Evolutionary conservation across 2,113 vertebrate species (phyloP).

Genomic region (Melierax canorus): DNA sequence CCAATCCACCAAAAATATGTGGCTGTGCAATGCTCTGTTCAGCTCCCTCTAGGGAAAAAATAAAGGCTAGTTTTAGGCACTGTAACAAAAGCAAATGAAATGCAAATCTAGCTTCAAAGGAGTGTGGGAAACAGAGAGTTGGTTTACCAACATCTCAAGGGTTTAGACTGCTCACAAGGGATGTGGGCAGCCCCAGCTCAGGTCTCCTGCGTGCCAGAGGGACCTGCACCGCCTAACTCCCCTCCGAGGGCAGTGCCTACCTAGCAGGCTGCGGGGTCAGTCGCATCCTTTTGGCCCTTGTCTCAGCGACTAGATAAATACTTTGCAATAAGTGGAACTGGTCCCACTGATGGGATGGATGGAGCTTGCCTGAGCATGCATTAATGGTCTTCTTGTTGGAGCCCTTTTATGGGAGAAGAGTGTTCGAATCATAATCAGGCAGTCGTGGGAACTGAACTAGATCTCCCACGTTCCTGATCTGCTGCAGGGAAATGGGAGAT

Average conservation of each 20-base stretch:
- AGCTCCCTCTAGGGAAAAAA: background rate
- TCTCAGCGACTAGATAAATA: background rate
- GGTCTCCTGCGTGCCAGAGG: background rate
- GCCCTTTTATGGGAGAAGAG: background rate
- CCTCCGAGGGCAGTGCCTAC: background rate
- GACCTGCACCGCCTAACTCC: background rate
- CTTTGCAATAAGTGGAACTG: background rate
- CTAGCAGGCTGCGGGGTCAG: background rate
- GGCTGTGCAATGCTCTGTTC: background rate
- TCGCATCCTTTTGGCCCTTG: background rate
- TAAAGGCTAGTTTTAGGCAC: background rate
- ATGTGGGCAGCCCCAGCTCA: background rate
- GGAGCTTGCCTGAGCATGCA: background rate
- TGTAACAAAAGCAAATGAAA: slow-evolving; percentile 20
- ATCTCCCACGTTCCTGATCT: background rate
- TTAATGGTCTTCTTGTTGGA: background rate
- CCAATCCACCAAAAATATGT: background rate
- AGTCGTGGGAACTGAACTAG: background rate
- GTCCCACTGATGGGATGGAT: background rate
- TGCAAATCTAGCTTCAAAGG: slow-evolving; percentile 36
- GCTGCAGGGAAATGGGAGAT: background rate
- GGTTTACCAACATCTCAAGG: background rate
- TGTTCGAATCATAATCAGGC: background rate
- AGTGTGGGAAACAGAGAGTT: background rate
- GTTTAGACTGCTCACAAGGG: background rate